Evolutionary conservation across 1,140 invertebrate species (phyloP).

Genomic region (Apis florea): DNA sequence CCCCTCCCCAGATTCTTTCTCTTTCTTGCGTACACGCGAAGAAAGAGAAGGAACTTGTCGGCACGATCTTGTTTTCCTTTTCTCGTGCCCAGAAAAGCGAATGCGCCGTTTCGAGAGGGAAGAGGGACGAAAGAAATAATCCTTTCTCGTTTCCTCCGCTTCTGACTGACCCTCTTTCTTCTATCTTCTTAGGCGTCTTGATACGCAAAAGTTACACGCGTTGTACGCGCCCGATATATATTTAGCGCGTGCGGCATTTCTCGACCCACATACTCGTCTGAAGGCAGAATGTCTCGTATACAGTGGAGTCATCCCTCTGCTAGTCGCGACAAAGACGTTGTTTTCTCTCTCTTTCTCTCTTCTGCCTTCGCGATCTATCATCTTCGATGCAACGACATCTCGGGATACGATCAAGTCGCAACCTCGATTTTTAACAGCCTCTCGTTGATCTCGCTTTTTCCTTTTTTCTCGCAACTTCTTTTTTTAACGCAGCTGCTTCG

Average conservation of each 20-base stretch:
- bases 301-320: conserved; percentile 67
- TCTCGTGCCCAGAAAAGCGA: conserved; percentile 31
- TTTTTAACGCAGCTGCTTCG: not conserved
- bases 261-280: conserved; percentile 78
- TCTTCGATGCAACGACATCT: conserved; percentile 26
- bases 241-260: conserved; percentile 76
- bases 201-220: conserved; percentile 9
- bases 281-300: conserved; percentile 74
- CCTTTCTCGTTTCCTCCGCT: not conserved
- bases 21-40: not conserved
- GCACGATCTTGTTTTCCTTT: conserved; percentile 10
- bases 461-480: not conserved
- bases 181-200: conserved; percentile 1
- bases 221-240: conserved; percentile 67
- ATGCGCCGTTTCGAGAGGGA: conserved; percentile 47
- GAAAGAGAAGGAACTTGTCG: not conserved
- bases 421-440: conserved; percentile 9
- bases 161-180: not conserved
- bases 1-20: not conserved
- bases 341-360: not conserved
- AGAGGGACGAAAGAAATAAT: not conserved
- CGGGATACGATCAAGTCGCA: not conserved
- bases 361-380: not conserved
- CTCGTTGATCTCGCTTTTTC: not conserved
- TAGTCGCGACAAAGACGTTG: conserved; percentile 67